Conservation (phyloP, 2,113 vertebrate species). For the Steatornis caripensis region DNA sequence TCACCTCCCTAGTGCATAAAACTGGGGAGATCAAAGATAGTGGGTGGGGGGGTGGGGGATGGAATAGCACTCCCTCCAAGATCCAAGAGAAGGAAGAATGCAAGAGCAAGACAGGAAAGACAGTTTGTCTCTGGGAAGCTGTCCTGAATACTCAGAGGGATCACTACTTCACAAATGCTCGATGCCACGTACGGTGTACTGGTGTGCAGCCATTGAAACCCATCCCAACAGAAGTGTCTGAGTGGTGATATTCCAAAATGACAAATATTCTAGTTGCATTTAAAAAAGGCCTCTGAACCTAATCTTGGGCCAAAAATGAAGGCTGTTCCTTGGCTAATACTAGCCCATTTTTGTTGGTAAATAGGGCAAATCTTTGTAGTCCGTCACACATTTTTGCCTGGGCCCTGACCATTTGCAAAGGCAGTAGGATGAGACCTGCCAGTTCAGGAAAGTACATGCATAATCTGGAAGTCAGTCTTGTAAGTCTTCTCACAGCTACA, state of each 20-base stretch:
- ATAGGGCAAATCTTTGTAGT: neutral
- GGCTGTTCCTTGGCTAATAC: neutral
- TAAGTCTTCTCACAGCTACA: neutral
- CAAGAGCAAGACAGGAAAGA: neutral
- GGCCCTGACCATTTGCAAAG: neutral
- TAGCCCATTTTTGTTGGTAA: neutral
- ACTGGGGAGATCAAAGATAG: neutral
- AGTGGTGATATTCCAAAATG: neutral
- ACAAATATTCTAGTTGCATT: neutral
- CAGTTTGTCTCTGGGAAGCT: neutral
- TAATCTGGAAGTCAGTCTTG: neutral
- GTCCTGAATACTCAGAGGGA: neutral
- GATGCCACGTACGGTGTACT: neutral
- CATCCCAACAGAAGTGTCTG: neutral
- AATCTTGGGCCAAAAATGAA: neutral
- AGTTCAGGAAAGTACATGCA: neutral
- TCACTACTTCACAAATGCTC: neutral
- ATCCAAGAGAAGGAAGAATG: neutral
- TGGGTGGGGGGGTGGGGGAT: too few species aligned
- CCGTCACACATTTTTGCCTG: accelerated
- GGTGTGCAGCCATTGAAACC: neutral
- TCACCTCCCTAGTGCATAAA: neutral
- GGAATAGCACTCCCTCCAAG: too few species aligned
- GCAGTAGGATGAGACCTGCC: neutral
- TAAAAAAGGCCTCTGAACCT: neutral